A percentile compares a stretch with the other conserved stretches of the same genome.
These are phyloP conservation scores for Echinops telfairi DNA, from an alignment of 2,113 vertebrate species.

Conservation along the genomic window DNA sequence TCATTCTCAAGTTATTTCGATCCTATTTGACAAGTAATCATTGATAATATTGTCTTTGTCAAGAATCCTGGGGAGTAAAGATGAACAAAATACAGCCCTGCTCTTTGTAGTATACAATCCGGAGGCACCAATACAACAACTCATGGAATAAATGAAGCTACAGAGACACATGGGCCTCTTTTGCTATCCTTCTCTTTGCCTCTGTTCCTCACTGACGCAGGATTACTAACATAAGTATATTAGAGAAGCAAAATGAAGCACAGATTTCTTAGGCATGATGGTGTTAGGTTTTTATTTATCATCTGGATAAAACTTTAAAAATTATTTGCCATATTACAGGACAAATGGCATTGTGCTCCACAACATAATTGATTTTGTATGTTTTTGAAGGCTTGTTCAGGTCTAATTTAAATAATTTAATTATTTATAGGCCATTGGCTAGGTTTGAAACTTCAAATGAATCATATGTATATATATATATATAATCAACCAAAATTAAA, in stretches of 20 bases:
- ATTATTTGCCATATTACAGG: neutral
- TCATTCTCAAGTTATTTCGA: neutral
- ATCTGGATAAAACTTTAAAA: neutral
- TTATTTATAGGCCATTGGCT: neutral
- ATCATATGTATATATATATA: neutral
- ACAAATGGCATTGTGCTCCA: neutral
- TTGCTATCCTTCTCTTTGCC: neutral
- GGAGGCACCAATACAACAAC: neutral
- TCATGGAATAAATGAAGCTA: neutral
- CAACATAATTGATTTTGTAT: neutral
- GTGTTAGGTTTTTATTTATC: neutral
- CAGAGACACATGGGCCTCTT: neutral
- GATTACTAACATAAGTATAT: neutral
- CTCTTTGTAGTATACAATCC: neutral
- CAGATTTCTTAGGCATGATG: neutral
- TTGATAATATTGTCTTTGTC: neutral
- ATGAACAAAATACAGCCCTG: neutral
- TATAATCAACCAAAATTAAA: slow-evolving; percentile 11
- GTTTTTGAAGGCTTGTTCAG: slow-evolving; percentile 25
- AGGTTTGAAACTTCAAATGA: neutral
- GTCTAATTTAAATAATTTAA: neutral
- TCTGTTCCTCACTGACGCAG: neutral
- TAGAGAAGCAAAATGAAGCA: neutral
- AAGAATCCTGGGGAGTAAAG: neutral
- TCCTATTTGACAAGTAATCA: neutral